These are phyloP conservation scores for Melitaea athalia DNA, from an alignment of 2,888 invertebrate genomes.

Conservation along the genomic window DNA sequence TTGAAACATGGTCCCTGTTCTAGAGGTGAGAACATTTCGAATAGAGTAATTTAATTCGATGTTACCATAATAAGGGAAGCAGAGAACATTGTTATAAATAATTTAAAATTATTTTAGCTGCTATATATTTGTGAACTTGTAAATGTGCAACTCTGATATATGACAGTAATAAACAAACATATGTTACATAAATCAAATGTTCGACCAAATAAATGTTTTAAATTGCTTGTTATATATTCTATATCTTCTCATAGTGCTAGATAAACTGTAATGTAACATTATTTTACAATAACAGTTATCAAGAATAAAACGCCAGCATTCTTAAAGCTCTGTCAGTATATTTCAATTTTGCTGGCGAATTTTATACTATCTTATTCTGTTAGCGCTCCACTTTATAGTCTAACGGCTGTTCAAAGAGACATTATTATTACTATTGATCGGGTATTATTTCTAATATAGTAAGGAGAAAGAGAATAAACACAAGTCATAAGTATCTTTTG, in stretches of 20 bases:
- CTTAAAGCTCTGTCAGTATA: slow-evolving; percentile 60
- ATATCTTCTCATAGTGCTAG: neutral
- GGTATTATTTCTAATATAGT: slow-evolving; percentile 9
- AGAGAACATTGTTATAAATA: slow-evolving; percentile 11
- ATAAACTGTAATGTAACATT: slow-evolving; percentile 22
- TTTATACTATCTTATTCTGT: slow-evolving; percentile 61
- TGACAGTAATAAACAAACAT: too few relatives aligned
- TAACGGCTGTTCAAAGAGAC: slow-evolving; percentile 22
- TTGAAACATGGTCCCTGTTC: slow-evolving; percentile 37
- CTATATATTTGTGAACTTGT: neutral
- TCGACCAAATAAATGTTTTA: neutral
- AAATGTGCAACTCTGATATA: neutral
- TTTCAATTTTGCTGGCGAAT: slow-evolving; percentile 64
- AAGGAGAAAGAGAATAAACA: slow-evolving; percentile 6
- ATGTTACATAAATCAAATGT: too few relatives aligned
- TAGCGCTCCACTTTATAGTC: slow-evolving; percentile 52
- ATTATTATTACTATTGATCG: slow-evolving; percentile 23
- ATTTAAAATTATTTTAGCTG: neutral
- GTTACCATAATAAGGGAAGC: slow-evolving; percentile 27
- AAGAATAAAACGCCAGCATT: slow-evolving; percentile 54
- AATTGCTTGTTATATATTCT: neutral
- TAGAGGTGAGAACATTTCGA: slow-evolving; percentile 62
- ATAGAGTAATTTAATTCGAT: slow-evolving; percentile 46
- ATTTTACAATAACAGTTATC: slow-evolving; percentile 32
- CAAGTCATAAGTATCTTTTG: neutral